These are phyloP conservation scores for Neocrepidodera transversa DNA, from an alignment of 2,888 invertebrate genomes.

Conservation along the genomic window DNA sequence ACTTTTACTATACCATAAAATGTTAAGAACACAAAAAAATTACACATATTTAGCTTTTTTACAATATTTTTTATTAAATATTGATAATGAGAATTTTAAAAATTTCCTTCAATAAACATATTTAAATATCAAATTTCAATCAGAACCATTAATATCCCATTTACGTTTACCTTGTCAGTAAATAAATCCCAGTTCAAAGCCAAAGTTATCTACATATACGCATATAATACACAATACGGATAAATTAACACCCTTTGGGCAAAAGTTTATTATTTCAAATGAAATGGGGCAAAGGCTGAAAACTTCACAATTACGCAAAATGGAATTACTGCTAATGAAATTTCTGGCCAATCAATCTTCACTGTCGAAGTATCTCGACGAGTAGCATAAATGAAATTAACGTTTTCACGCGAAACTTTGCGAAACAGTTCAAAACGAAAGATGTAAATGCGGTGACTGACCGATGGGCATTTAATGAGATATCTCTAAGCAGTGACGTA, in stretches of 20 bases:
- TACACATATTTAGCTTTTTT: no score
- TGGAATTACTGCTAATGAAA: slow-evolving; percentile 29
- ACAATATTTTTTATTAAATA: no score
- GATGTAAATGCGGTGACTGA: slow-evolving; percentile 37
- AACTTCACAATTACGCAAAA: slow-evolving; percentile 24
- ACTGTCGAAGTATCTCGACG: slow-evolving; percentile 22
- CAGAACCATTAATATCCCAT: no score
- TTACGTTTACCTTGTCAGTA: no score
- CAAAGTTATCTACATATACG: not conserved
- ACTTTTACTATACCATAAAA: no score
- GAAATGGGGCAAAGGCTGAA: slow-evolving; percentile 14
- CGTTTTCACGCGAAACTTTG: slow-evolving; percentile 29
- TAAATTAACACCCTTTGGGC: not conserved
- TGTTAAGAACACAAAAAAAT: no score
- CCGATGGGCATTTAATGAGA: slow-evolving; percentile 36
- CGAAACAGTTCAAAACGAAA: slow-evolving; percentile 30
- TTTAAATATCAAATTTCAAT: no score
- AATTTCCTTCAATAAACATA: no score
- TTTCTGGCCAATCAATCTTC: slow-evolving; percentile 33
- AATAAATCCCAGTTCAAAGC: no score
- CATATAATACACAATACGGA: not conserved
- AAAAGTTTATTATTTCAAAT: slow-evolving; percentile 10
- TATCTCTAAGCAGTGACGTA: slow-evolving; percentile 9
- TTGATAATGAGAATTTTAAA: no score
- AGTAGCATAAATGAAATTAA: slow-evolving; percentile 29